phyloP scores from a whole-genome alignment of 2,797 vertebrate genomes.

The Tokudaia tokunoshimensis region DNA sequence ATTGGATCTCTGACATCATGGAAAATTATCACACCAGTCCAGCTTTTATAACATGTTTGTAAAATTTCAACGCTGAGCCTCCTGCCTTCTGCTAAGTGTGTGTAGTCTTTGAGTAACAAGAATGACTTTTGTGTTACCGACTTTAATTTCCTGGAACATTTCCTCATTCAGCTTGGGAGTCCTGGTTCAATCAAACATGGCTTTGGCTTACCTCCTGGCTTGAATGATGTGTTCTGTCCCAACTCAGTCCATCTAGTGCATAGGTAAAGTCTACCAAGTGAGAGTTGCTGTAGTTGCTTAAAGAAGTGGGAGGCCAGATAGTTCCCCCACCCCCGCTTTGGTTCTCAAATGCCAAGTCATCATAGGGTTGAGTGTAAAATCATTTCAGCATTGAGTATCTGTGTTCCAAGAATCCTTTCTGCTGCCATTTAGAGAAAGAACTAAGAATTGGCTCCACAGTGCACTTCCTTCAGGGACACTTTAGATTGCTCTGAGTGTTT shows the following conservation, averaged over 20 bases:
- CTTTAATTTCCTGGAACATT: slow-evolving; percentile 28
- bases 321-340: neutral
- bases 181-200: neutral
- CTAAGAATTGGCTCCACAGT: neutral
- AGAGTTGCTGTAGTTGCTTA: neutral
- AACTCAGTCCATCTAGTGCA: neutral
- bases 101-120: neutral
- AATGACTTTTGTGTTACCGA: neutral
- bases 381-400: neutral
- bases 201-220: neutral
- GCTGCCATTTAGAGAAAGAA: neutral
- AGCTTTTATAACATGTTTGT: slow-evolving; percentile 26
- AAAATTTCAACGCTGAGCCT: neutral
- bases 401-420: slow-evolving; percentile 42
- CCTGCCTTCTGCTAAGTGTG: neutral
- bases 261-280: neutral
- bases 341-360: slow-evolving; percentile 22
- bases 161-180: neutral
- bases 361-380: slow-evolving; percentile 24
- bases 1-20: neutral
- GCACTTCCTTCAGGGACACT: neutral
- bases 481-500: slow-evolving; percentile 23
- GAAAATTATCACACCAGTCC: neutral
- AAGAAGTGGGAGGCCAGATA: neutral
- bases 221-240: neutral